A percentile compares a stretch with the other conserved stretches of the same genome.
Evolutionary conservation across 2,113 vertebrate genomes (phyloP).

Genomic region (Pygoscelis adeliae): DNA sequence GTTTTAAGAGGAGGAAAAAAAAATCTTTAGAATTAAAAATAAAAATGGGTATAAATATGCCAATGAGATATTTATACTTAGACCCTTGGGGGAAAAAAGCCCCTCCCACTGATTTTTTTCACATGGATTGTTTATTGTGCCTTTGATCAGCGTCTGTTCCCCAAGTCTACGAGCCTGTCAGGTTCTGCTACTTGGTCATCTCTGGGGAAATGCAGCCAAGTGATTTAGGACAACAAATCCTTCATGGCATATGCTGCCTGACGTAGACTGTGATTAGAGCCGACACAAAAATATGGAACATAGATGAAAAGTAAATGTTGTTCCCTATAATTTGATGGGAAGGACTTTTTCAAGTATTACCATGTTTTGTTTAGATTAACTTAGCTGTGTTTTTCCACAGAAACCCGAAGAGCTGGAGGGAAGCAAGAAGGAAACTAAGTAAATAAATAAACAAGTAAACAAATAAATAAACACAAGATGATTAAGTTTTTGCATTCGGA

Average conservation of each 20-base stretch:
- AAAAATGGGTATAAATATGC: rapidly evolving
- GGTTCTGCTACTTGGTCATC: not conserved
- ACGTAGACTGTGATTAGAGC: not conserved
- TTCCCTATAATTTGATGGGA: not conserved
- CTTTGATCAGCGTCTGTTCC: not conserved
- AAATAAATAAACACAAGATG: constrained; percentile 2
- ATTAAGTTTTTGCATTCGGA: not conserved
- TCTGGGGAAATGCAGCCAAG: not conserved
- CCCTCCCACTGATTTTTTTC: not conserved
- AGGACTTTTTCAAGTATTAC: not conserved
- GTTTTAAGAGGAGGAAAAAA: too few species aligned
- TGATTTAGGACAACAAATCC: not conserved
- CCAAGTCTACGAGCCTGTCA: not conserved
- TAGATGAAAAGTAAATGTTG: not conserved
- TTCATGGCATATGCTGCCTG: not conserved
- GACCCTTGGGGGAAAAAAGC: not conserved
- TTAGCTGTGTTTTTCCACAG: constrained; percentile 8
- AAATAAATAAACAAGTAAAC: constrained; percentile 1
- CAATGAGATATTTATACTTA: too few species aligned
- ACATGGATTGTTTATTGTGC: not conserved
- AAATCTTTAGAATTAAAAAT: not conserved
- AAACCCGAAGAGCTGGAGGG: not conserved
- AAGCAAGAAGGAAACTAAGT: not conserved
- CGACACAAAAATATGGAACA: rapidly evolving
- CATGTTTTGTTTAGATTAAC: not conserved